Base-by-base conservation (phyloP, 2,888 invertebrate species). In the Sesia bembeciformis region DNA sequence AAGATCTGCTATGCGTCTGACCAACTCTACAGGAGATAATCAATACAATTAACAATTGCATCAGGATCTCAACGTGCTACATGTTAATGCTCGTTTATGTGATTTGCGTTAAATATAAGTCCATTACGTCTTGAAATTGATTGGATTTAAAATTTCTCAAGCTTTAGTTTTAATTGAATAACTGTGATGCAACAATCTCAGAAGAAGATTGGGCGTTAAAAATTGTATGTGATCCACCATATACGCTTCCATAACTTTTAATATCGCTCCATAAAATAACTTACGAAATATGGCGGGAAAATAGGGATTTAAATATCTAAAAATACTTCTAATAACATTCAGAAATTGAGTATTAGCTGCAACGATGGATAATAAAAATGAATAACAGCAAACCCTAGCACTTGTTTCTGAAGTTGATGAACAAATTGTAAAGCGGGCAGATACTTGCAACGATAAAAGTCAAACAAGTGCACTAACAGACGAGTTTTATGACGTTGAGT, bases 11-110 rank as follows among this genome's bases (percentile, higher is more conserved):
- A 7, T 41, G 51, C 65, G 60, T 62, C 60, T 58, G 61, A 61
- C 62, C 60, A 63, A 59, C 60, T 62, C 58, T 62, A 61, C 69
- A 71, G 64, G 74, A 23, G 23, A 70, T 79, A 78, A 77, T 75
- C 69, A 65, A 57, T 73, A 68, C 72, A 76, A 78, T 79, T 72
- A 53, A 40, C 62, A 58, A 70, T 71, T 74, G 70, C 67, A 72
- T 63, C 66, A 63, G 59, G 67, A 65, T 58, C 53, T 58, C 49
- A 52, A n/a, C 40, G 40, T 5, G 5, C 40, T 52, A 52, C 52
- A 40, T 4, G 6, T 49, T 5, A 49, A 8, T 8, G 7, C 23
- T n/a, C 42, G 42, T 50, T 50, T 50, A 50, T 50, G 50, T 39
- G 39, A 50, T 50, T 46, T 50, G 39, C 50, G 38, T 50, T 46